Evolutionary conservation across 2,113 vertebrate species (phyloP), one percentile per base, ranked within the genome.

Genomic region (Neogobius melanostomus): DNA sequence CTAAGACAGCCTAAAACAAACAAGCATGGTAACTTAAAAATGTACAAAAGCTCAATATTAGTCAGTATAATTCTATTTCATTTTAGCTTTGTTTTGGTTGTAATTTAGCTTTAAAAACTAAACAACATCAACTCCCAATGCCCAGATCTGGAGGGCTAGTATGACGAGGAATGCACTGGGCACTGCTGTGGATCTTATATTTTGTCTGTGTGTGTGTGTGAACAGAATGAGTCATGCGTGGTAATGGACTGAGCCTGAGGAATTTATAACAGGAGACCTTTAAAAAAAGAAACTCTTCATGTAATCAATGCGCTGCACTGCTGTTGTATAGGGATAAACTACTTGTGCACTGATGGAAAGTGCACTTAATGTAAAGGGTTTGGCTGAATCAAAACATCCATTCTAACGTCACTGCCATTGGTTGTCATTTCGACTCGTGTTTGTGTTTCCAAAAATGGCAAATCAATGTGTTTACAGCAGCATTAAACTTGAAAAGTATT

Each of bases 201-300:
- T 85, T 83, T 45, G 48, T 76, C 64, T 77, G 67, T 59, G 11
- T 57, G 54, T 57, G 54, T 57, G 54, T 67, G 81, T 84, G 84
- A 90, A 81, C 83, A 83, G 76, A 82, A 77, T 92, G 88, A 90
- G 78, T 91, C 88, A 89, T 88, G 83, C 79, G 79, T 90, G 84
- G 83, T 87, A 75, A 83, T 79, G 74, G 72, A 72, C 64, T 61
- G 77, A 75, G 76, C 74, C 66, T 67, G 76, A 80, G 80, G 71
- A 82, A 88, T 79, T 73, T 52, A 81, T 21, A 80, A 80, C 36
- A 72, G 66, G 64, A 49, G 15, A 76, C 50, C 53, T 75, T 63
- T 48, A 74, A 74, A 72, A 75, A 36, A 36, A 36, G 28, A 36
- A 71, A 59, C 72, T 62, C 71, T 57, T 60, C 54, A 36, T 43